Evolutionary conservation across 1,140 invertebrate species (phyloP), one percentile per base, ranked within the genome.

Genomic region (Galendromus occidentalis): DNA sequence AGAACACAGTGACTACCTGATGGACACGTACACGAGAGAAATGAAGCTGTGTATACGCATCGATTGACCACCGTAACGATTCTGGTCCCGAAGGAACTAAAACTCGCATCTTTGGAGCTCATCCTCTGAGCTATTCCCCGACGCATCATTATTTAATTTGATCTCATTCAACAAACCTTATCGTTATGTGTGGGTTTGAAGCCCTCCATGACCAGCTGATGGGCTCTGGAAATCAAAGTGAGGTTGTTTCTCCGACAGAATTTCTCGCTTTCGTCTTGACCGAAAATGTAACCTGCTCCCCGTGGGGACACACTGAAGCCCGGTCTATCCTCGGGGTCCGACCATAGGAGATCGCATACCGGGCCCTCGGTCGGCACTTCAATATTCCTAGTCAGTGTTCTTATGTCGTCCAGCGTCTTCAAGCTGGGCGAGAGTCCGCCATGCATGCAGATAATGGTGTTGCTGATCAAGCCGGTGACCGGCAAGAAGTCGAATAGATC

Each of bases 401-500:
- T 76, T n/a, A 75, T 51, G 66, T 76, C 75, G 22, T 79, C 76
- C 66, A 78, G 69, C 18, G 74, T 70, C 39, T 75, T 69, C 25
- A 90, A 74, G 75, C 88, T 85, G 18, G 87, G 87, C 71, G 85
- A 87, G 12, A 90, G 79, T 28, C 87, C 87, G 44, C 86, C 86
- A 72, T 89, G 86, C 75, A 85, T 87, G 75, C 86, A 90, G 75
- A 90, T 87, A 71, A 89, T 90, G 75, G 88, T 88, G 74, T 90
- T 85, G 72, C 88, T 86, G 69, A 88, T 86, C 70, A 94, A 89
- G 42, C 88, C 90, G 55, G 89, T 92, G 71, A 98, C 89, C 1
- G 94, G 94, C 73, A 98, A 80, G 79, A 92, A 97, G 78, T 98
- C 97, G 75, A 98, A 98, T 76, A 92, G 96, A 77, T 98, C 94